Percentiles rank a stretch among this genome's conserved stretches.
These are phyloP conservation scores for Lamprologus tigripictilis DNA, from an alignment of 2,113 vertebrate genomes.

Conservation along the genomic window DNA sequence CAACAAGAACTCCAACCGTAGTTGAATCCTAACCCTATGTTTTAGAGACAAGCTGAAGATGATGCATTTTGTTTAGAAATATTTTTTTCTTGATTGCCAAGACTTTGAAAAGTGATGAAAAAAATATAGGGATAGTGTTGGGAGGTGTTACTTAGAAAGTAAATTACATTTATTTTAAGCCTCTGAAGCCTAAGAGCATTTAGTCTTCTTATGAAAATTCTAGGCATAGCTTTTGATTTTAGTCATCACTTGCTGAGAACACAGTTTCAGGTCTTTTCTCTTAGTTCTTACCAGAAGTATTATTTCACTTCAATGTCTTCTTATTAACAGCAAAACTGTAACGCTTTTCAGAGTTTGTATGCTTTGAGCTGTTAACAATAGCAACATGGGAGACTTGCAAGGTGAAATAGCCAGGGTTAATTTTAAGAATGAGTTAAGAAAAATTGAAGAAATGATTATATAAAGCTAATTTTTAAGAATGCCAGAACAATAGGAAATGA, in stretches of 20 bases:
- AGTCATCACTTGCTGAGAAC: not conserved
- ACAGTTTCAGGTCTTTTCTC: not conserved
- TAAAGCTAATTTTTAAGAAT: not conserved
- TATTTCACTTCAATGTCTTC: not conserved
- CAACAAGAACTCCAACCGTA: not conserved
- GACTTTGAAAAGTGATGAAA: not conserved
- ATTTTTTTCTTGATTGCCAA: not conserved
- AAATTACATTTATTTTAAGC: not conserved
- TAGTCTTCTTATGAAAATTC: not conserved
- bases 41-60: not conserved
- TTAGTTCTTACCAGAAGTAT: not conserved
- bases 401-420: not conserved
- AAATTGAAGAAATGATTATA: not conserved
- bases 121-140: not conserved
- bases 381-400: not conserved
- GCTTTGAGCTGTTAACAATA: not conserved
- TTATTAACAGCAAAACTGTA: not conserved
- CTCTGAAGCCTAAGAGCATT: not conserved
- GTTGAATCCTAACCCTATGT: not conserved
- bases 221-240: not conserved
- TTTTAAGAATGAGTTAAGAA: not conserved
- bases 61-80: not conserved
- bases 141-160: not conserved
- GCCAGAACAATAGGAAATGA: not conserved
- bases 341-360: not conserved